Evolutionary conservation across 2,113 vertebrate species (phyloP).

Genomic region (Mastomys coucha): DNA sequence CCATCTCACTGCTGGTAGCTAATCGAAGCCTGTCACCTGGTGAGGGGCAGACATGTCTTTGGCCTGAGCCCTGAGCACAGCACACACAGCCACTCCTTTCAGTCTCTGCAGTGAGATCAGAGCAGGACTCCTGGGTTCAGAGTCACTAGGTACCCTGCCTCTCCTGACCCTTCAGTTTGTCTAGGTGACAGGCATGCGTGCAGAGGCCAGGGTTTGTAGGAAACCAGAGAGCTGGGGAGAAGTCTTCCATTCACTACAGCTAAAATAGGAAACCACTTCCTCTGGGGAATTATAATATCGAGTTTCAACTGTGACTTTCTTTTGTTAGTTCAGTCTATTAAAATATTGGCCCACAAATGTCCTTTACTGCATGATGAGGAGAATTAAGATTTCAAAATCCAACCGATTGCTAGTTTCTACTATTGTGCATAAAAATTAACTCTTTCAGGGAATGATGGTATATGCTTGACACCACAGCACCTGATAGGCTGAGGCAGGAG

Average conservation of each 20-base stretch:
- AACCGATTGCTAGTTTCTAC: neutral
- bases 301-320: neutral
- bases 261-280: neutral
- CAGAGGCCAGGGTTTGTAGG: neutral
- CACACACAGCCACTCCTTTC: neutral
- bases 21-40: neutral
- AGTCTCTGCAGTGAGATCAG: neutral
- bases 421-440: neutral
- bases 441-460: neutral
- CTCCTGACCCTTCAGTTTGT: rapidly evolving
- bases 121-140: neutral
- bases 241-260: neutral
- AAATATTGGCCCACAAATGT: neutral
- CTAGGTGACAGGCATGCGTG: neutral
- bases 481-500: neutral
- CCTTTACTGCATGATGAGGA: neutral
- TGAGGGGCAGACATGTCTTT: neutral
- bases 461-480: too few species aligned
- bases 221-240: neutral
- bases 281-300: neutral
- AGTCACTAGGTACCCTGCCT: rapidly evolving
- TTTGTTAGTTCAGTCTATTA: neutral
- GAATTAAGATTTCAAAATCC: conserved; percentile 31
- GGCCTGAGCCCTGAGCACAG: neutral
- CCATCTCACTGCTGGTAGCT: neutral